These are phyloP conservation scores for Adela reaumurella DNA, from an alignment of 2,888 invertebrate species.

Conservation along the genomic window DNA sequence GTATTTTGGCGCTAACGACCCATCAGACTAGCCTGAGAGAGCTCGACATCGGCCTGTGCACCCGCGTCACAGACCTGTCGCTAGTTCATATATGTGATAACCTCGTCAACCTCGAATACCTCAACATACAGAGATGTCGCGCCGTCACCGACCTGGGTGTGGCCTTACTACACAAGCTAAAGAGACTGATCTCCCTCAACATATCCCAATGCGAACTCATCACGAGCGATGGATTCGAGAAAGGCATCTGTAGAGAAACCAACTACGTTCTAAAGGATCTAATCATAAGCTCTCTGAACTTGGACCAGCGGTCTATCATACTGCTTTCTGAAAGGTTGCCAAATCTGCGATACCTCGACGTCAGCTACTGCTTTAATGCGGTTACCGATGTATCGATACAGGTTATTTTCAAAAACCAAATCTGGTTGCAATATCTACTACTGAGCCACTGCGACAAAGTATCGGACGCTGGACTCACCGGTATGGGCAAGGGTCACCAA, in stretches of 20 bases:
- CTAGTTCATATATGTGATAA: conserved; percentile 57
- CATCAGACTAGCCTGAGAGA: conserved; percentile 53
- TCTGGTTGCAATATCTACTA: conserved; percentile 55
- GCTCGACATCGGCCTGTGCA: conserved; percentile 62
- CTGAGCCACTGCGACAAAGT: conserved; percentile 65
- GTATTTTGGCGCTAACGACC: conserved; percentile 50
- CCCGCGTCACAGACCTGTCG: conserved; percentile 63
- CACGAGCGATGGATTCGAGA: conserved; percentile 57
- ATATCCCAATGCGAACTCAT: conserved; percentile 66
- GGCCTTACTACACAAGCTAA: conserved; percentile 48
- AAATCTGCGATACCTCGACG: conserved; percentile 56
- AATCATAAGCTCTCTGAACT: conserved; percentile 55
- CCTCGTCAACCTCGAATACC: conserved; percentile 52
- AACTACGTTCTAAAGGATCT: conserved; percentile 50
- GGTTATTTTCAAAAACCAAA: conserved; percentile 62
- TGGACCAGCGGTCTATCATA: conserved; percentile 61
- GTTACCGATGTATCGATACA: conserved; percentile 67
- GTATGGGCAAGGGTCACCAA: conserved; percentile 52
- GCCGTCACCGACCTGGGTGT: conserved; percentile 63
- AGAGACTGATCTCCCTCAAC: conserved; percentile 56
- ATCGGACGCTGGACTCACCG: conserved; percentile 69
- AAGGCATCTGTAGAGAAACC: conserved; percentile 52
- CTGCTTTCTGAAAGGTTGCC: conserved; percentile 57
- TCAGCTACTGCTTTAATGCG: conserved; percentile 67
- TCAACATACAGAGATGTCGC: conserved; percentile 62